These are phyloP conservation scores for Perdita meconis DNA, from an alignment of 2,888 invertebrate genomes.

Conservation along the genomic window DNA sequence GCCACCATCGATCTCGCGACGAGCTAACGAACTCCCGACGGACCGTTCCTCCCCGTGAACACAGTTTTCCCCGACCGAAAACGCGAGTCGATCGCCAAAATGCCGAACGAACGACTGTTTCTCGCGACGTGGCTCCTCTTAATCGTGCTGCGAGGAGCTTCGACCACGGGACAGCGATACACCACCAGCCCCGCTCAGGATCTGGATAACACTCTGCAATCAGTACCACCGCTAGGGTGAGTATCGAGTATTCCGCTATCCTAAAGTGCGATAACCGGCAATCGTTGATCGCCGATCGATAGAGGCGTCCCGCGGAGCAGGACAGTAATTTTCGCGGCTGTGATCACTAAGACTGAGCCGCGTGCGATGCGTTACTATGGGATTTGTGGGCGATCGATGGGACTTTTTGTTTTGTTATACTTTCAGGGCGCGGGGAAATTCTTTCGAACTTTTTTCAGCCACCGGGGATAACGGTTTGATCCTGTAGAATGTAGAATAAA, in stretches of 20 bases:
- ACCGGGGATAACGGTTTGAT: too few relatives aligned
- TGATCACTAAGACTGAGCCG: constrained; percentile 34
- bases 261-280: constrained; percentile 18
- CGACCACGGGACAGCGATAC: constrained; percentile 67
- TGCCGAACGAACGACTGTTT: constrained; percentile 40
- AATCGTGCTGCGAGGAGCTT: constrained; percentile 60
- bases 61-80: constrained; percentile 26
- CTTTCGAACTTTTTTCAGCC: not conserved
- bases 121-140: constrained; percentile 47
- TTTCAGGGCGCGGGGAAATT: not conserved
- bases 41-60: constrained; percentile 6
- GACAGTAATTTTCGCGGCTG: constrained; percentile 40
- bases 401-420: not conserved
- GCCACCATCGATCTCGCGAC: constrained; percentile 43
- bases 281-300: constrained; percentile 8
- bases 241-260: constrained; percentile 53
- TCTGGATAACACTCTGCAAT: constrained; percentile 74
- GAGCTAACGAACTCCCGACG: constrained; percentile 25
- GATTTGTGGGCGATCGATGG: constrained; percentile 3
- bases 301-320: constrained; percentile 7
- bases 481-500: too few relatives aligned
- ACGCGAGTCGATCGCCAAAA: constrained; percentile 19
- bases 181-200: constrained; percentile 70
- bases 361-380: not conserved
- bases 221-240: constrained; percentile 75